Evolutionary conservation across 2,888 invertebrate genomes (phyloP).

Genomic region (Pyrgus malvae): DNA sequence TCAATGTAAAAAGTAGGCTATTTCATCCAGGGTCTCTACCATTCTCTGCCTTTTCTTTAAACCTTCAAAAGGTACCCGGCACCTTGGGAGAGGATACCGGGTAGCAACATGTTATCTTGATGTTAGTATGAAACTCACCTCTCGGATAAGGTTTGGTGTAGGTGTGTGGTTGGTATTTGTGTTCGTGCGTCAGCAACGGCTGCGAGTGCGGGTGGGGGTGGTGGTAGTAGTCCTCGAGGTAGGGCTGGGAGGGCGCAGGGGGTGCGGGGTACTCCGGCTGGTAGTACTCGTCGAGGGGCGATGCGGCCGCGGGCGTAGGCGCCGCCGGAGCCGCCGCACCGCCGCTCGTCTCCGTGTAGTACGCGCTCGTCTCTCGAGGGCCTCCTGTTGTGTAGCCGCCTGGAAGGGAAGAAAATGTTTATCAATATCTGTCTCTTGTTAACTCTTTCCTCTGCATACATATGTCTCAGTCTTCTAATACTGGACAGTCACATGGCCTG

Average conservation of each 20-base stretch:
- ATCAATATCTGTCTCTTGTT: background rate
- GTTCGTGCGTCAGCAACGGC: constrained; percentile 80
- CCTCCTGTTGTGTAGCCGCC: constrained; percentile 82
- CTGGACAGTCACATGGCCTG: too few relatives aligned
- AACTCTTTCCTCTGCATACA: too few relatives aligned
- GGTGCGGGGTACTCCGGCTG: constrained; percentile 75
- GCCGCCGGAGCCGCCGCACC: constrained; percentile 50
- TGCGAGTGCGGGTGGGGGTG: constrained; percentile 87
- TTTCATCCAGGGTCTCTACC: too few relatives aligned
- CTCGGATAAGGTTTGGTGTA: constrained; percentile 87
- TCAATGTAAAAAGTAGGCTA: too few relatives aligned
- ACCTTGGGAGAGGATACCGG: too few relatives aligned
- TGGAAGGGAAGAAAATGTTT: constrained; percentile 42
- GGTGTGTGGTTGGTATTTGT: constrained; percentile 87
- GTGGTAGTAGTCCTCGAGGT: constrained; percentile 88
- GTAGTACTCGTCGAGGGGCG: constrained; percentile 80
- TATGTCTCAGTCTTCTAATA: too few relatives aligned
- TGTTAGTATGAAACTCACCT: too few relatives aligned
- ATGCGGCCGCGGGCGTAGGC: constrained; percentile 60
- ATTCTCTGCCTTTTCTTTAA: too few relatives aligned
- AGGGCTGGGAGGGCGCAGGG: constrained; percentile 77
- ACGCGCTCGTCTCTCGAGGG: constrained; percentile 75
- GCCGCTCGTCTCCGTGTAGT: constrained; percentile 70
- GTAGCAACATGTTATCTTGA: too few relatives aligned
- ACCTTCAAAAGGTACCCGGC: too few relatives aligned